These are phyloP conservation scores for Phyllotreta striolata DNA, from an alignment of 2,888 invertebrate species.

Conservation along the genomic window DNA sequence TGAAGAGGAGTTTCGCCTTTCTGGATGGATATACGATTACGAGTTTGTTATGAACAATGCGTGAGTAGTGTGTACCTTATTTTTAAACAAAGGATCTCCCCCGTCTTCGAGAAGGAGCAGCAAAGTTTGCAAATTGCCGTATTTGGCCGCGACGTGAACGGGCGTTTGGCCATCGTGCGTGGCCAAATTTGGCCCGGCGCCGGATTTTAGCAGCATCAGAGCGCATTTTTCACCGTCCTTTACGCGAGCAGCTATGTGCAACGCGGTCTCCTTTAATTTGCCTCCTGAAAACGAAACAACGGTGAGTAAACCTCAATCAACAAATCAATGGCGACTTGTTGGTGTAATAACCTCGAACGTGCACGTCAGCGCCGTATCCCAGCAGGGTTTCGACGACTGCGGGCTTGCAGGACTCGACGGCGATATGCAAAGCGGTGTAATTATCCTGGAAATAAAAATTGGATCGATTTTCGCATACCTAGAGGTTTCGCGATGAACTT, in stretches of 20 bases:
- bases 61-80: constrained; percentile 66
- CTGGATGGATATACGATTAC: constrained; percentile 61
- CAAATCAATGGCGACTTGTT: constrained; percentile 20
- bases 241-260: constrained; percentile 96
- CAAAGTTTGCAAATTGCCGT: constrained; percentile 89
- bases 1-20: constrained; percentile 95
- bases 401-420: constrained; percentile 93
- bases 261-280: constrained; percentile 88
- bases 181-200: constrained; percentile 94
- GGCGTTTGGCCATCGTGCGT: constrained; percentile 98
- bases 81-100: constrained; percentile 90
- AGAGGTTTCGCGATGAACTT: constrained; percentile 57
- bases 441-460: constrained; percentile 75
- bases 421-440: constrained; percentile 97
- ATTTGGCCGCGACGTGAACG: constrained; percentile 93
- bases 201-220: constrained; percentile 96
- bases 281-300: constrained; percentile 67
- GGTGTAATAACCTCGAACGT: constrained; percentile 77
- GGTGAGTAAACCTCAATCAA: neutral
- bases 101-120: constrained; percentile 90
- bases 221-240: constrained; percentile 93
- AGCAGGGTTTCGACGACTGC: constrained; percentile 94
- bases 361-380: constrained; percentile 97
- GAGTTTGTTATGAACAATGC: neutral
- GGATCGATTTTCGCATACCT: too few relatives aligned